These are phyloP conservation scores for Saccopteryx leptura DNA, from an alignment of 2,113 vertebrate species.

Conservation along the genomic window DNA sequence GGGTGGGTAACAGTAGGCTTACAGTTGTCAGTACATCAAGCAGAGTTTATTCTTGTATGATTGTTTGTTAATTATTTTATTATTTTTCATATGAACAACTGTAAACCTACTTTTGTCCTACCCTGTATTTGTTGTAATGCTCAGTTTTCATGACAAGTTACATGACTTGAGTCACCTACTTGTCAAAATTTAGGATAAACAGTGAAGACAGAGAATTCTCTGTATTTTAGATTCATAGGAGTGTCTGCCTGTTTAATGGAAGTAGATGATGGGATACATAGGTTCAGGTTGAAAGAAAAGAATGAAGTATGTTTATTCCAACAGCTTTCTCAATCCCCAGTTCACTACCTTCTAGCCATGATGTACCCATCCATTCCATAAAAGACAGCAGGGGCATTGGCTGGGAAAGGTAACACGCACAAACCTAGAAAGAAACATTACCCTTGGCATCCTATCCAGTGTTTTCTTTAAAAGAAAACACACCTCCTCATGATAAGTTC, in stretches of 20 bases:
- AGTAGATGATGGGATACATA: neutral
- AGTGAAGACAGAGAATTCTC: neutral
- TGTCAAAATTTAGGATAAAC: neutral
- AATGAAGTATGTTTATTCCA: neutral
- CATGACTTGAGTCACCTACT: neutral
- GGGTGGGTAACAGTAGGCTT: neutral
- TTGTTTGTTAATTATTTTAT: neutral
- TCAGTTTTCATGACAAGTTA: neutral
- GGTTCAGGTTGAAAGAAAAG: neutral
- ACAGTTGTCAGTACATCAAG: no score
- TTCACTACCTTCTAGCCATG: neutral
- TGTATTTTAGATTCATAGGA: slow-evolving; percentile 5
- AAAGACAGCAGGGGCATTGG: neutral
- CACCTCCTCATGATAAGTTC: neutral
- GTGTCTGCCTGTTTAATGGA: neutral
- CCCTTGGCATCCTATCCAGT: neutral
- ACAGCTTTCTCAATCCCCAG: neutral
- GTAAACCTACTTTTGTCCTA: neutral
- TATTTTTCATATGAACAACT: neutral
- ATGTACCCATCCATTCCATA: neutral
- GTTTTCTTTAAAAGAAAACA: neutral
- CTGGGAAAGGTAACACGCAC: neutral
- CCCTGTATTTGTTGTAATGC: neutral
- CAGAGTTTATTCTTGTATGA: neutral
- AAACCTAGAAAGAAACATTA: neutral